These are phyloP conservation scores for Synergus japonicus DNA, from an alignment of 2,888 invertebrate genomes.

Conservation along the genomic window DNA sequence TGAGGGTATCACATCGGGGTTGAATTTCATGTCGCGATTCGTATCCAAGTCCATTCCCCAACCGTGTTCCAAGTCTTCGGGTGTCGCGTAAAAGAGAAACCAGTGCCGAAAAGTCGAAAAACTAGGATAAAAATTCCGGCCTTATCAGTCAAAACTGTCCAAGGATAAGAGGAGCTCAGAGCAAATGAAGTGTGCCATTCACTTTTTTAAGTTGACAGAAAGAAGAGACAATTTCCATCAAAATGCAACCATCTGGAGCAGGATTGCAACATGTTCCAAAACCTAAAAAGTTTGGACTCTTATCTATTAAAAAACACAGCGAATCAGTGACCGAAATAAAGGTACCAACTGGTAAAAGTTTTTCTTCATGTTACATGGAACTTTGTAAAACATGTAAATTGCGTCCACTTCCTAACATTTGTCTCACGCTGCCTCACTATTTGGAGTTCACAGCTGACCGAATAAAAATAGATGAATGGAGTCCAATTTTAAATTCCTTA, in stretches of 20 bases:
- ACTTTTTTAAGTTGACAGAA: not conserved
- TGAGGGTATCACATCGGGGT: not conserved
- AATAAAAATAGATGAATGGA: constrained; percentile 87
- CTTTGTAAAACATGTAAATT: constrained; percentile 71
- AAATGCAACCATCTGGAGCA: constrained; percentile 15
- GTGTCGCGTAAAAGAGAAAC: not conserved
- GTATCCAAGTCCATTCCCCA: not conserved
- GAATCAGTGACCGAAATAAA: constrained; percentile 56
- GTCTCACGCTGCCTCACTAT: constrained; percentile 74
- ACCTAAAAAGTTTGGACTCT: not conserved
- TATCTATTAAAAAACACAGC: not conserved
- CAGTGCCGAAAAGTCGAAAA: not conserved
- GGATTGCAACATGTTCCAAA: not conserved
- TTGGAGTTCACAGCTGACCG: constrained; percentile 87
- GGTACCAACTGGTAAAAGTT: constrained; percentile 65
- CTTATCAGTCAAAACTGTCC: not conserved
- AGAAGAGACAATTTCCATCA: not conserved
- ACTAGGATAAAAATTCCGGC: not conserved
- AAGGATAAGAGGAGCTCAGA: not conserved
- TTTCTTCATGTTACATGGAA: constrained; percentile 73
- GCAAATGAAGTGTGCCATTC: not conserved
- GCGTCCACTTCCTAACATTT: constrained; percentile 72
- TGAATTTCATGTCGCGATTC: constrained; percentile 25
- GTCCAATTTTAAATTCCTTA: constrained; percentile 85
- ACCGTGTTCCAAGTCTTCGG: constrained; percentile 8